Evolutionary conservation across 2,888 invertebrate genomes (phyloP).

Genomic region (Ischnura elegans): DNA sequence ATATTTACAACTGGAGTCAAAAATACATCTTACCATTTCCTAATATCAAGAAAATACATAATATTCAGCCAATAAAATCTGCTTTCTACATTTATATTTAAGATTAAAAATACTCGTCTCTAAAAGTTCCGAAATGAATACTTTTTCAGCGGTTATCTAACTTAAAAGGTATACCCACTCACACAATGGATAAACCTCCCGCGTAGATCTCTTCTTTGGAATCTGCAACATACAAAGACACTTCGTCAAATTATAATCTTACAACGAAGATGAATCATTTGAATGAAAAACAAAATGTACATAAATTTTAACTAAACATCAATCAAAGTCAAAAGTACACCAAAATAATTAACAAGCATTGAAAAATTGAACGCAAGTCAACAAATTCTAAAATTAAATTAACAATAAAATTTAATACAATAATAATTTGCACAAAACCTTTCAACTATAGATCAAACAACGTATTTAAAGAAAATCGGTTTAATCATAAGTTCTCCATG

Average conservation of each 20-base stretch:
- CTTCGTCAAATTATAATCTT: neutral
- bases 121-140: neutral
- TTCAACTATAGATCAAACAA: no score
- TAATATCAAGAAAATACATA: no score
- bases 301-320: neutral
- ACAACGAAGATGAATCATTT: neutral
- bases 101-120: neutral
- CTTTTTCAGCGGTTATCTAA: neutral
- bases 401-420: no score
- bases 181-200: slow-evolving; percentile 15
- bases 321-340: neutral
- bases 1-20: no score
- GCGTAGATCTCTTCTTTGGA: neutral
- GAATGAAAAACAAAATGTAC: neutral
- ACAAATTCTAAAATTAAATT: no score
- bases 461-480: no score
- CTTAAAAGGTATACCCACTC: neutral
- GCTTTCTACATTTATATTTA: no score
- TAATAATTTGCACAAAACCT: no score
- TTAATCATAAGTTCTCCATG: no score
- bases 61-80: no score
- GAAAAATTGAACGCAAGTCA: neutral
- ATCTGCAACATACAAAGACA: slow-evolving; percentile 26
- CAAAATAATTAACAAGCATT: neutral
- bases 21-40: no score